Conservation (phyloP, 2,888 invertebrate genomes). For the Flexamia atlantica region DNA sequence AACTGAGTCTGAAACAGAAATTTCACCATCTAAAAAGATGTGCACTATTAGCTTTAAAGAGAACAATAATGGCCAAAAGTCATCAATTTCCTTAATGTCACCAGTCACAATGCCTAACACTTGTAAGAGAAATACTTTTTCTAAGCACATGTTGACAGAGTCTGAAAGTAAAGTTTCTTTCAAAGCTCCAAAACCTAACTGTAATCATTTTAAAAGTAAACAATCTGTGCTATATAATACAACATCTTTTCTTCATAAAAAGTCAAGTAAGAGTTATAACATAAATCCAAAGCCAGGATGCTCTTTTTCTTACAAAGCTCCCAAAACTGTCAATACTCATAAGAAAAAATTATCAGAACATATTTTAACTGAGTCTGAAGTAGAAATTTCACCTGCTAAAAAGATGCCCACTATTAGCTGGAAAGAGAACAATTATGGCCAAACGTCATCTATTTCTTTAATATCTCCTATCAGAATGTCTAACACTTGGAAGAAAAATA, state of each 20-base stretch:
- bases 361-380: slow-evolving; percentile 14
- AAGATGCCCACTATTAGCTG: not conserved
- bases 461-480: not conserved
- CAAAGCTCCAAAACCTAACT: slow-evolving; percentile 19
- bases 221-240: too few species aligned
- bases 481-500: not conserved
- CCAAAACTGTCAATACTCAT: not conserved
- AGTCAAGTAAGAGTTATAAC: not conserved
- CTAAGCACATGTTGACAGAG: not conserved
- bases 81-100: too few species aligned
- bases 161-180: slow-evolving; percentile 1
- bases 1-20: slow-evolving; percentile 6
- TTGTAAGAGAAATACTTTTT: not conserved
- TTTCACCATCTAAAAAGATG: not conserved
- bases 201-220: not conserved
- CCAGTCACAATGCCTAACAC: not conserved
- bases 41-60: too few species aligned
- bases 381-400: not conserved
- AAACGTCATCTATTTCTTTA: too few species aligned
- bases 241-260: too few species aligned
- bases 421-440: too few species aligned
- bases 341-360: not conserved
- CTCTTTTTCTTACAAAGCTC: not conserved
- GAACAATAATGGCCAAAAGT: too few species aligned
- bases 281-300: not conserved